A percentile compares a stretch with the other conserved stretches of the same genome.
phyloP scores from a whole-genome alignment of 1,140 invertebrate species.

The Oscheius sp. region DNA sequence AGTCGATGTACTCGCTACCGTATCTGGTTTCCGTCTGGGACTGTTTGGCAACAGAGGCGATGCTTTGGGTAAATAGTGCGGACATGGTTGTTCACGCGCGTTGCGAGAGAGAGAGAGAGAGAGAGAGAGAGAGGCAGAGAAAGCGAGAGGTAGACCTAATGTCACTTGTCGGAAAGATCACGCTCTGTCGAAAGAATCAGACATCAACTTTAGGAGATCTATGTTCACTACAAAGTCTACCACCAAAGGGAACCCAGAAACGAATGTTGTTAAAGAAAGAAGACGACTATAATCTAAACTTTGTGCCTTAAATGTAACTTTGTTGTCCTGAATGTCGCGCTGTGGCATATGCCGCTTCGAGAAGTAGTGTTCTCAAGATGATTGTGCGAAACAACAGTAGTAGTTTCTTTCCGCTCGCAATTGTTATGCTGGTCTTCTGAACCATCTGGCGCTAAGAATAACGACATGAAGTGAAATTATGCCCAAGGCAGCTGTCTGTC shows the following conservation, averaged over 20 bases:
- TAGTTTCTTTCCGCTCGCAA: too few relatives aligned
- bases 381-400: background rate
- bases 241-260: too few relatives aligned
- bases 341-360: background rate
- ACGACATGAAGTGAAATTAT: too few relatives aligned
- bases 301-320: background rate
- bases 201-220: background rate
- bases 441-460: too few relatives aligned
- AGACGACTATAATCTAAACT: background rate
- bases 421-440: too few relatives aligned
- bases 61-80: background rate
- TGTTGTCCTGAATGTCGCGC: background rate
- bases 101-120: background rate
- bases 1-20: background rate
- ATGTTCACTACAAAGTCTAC: too few relatives aligned
- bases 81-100: background rate
- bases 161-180: background rate
- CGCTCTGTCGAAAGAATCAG: too few relatives aligned
- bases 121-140: background rate
- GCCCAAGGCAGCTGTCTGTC: background rate
- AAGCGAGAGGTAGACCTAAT: background rate
- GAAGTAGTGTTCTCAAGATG: background rate
- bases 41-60: background rate
- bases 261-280: background rate
- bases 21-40: background rate